Evolutionary conservation across 2,113 vertebrate species (phyloP), one percentile per base, ranked within the genome.

Genomic region (Lophius piscatorius): DNA sequence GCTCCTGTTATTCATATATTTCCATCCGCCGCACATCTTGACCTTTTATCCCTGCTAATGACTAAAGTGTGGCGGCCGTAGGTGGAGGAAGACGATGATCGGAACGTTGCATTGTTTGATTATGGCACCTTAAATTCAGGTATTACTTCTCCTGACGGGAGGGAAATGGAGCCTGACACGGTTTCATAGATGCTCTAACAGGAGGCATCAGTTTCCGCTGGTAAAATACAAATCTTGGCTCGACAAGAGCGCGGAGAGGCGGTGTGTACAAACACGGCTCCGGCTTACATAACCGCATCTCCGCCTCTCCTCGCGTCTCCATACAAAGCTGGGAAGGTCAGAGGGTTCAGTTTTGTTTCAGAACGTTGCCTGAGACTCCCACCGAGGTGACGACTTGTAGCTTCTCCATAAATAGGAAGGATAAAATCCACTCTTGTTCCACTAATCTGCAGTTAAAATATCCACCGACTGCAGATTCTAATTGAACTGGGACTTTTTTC

Each of bases 221-320:
- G 46, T 73, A 34, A 68, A 85, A 75, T 42, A 76, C 76, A 76
- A 81, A 75, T 83, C 64, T 71, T 69, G 70, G 76, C 76, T 44
- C 51, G 23, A 35, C 18, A 38, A 50, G 42, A 51, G 45, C 44
- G 35, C 76, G 62, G n/a, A n/a, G n/a, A n/a, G n/a, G n/a, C 64
- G 44, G 33, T 46, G 76, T 56, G 68, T 35, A 66, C 56, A 49
- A 74, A 65, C 49, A 39, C 5, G 4, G 70, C 67, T 70, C 41
- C 40, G 33, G 18, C 67, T 86, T 87, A 69, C 29, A 1, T 82
- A 84, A 87, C 70, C 18, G 57, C 61, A 61, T 63, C 69, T 75
- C 70, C 70, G 59, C 64, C 28, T 71, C 63, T 50, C 54, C 26
- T 55, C 38, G 9, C 50, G 63, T 70, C 73, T 63, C 44, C 35